A percentile compares a stretch with the other conserved stretches of the same genome.
phyloP scores from a whole-genome alignment of 1,140 invertebrate genomes.

The Neodiprion pinetum region DNA sequence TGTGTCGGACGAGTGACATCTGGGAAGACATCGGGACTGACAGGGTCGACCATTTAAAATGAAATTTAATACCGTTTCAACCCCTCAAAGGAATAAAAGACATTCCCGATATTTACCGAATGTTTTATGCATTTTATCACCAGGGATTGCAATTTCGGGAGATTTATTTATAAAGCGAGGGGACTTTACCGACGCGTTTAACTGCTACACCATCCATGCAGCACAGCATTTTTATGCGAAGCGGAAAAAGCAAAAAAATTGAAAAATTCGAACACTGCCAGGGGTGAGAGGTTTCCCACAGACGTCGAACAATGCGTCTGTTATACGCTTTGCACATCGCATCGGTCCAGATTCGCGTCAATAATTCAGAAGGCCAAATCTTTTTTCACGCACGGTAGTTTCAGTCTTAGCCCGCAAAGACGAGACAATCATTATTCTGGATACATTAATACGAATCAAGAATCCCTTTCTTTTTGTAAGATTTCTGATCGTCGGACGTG shows the following conservation, averaged over 20 bases:
- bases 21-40: constrained; percentile 44
- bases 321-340: neutral
- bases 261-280: too few relatives aligned
- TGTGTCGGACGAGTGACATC: constrained; percentile 33
- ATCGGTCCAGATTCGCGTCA: neutral
- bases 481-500: too few relatives aligned
- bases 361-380: neutral
- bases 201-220: neutral
- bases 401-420: neutral
- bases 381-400: too few relatives aligned
- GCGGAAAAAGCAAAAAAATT: too few relatives aligned
- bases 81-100: neutral
- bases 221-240: too few relatives aligned
- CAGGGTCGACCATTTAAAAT: constrained; percentile 45
- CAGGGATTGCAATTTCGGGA: neutral
- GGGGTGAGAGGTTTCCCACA: too few relatives aligned
- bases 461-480: too few relatives aligned
- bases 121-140: constrained; percentile 30
- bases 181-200: neutral
- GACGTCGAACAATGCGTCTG: too few relatives aligned
- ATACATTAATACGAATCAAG: too few relatives aligned
- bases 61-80: constrained; percentile 34
- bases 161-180: constrained; percentile 15
- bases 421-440: neutral
- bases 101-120: constrained; percentile 22